Conservation (phyloP, 2,888 invertebrate species). For the Drosophila recens region DNA sequence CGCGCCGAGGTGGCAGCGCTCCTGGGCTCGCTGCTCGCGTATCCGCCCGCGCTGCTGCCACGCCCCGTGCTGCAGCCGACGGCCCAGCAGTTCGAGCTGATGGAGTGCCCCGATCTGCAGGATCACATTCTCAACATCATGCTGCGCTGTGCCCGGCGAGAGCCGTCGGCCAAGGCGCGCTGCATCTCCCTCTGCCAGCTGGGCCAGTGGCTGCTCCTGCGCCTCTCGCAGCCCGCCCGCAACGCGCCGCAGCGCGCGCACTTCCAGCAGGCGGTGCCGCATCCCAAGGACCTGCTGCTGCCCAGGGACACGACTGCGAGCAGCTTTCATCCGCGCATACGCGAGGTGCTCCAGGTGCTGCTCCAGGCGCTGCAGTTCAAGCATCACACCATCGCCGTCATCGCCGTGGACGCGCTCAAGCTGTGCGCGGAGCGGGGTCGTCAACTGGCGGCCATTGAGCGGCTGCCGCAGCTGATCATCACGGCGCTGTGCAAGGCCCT, state of each 20-base stretch:
- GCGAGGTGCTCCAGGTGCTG: constrained; percentile 84
- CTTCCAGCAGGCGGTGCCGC: constrained; percentile 80
- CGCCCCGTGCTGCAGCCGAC: constrained; percentile 87
- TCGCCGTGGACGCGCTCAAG: constrained; percentile 84
- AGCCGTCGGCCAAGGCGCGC: constrained; percentile 94
- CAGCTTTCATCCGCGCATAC: constrained; percentile 82
- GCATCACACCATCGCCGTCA: constrained; percentile 84
- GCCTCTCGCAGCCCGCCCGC: constrained; percentile 74
- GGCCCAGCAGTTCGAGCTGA: constrained; percentile 85
- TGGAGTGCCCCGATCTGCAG: constrained; percentile 85
- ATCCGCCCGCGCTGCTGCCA: constrained; percentile 89
- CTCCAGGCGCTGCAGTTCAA: constrained; percentile 85
- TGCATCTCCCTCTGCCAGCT: constrained; percentile 95
- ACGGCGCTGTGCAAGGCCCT: constrained; percentile 84
- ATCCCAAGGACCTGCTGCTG: constrained; percentile 61
- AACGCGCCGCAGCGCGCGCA: constrained; percentile 16
- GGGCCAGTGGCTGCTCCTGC: constrained; percentile 87
- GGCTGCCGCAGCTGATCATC: constrained; percentile 83
- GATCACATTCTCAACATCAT: constrained; percentile 95
- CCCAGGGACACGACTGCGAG: constrained; percentile 45
- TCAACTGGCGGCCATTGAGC: constrained; percentile 82
- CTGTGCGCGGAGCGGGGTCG: constrained; percentile 83
- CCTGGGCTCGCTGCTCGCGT: constrained; percentile 93
- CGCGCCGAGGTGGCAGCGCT: constrained; percentile 96
- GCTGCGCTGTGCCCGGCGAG: constrained; percentile 93